Evolutionary conservation across 2,113 vertebrate species (phyloP), one percentile per base, ranked within the genome.

Genomic region (Tetrao urogallus): DNA sequence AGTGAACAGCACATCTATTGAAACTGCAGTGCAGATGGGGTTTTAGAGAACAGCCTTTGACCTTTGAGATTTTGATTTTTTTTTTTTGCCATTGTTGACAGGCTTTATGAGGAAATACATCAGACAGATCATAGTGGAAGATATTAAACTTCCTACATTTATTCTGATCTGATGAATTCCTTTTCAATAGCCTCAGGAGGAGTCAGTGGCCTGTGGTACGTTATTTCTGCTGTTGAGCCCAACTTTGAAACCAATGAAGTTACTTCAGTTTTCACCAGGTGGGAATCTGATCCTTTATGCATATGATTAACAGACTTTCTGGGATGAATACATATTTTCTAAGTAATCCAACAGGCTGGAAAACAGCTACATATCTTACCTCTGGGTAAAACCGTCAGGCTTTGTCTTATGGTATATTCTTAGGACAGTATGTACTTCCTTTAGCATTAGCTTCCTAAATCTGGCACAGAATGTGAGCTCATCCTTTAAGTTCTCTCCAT

Each of bases 101-200:
- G 81, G 27, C 40, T 85, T 92, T 85, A 73, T 88, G 87, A 89
- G 74, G 67, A 95, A 95, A 89, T 88, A 89, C 50, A 93, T 94
- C 89, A 91, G 58, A 95, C 0, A 0, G 74, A 93, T 87, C 6
- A 2, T 64, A 79, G 75, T 87, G 71, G 69, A 85, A 93, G 22
- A 63, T 77, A 93, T 80, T 91, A 80, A 95, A 67, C 82, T 91
- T 93, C 91, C 92, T 80, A 77, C 67, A 88, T 82, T 28, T 86
- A 91, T 95, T 89, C 67, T 74, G 75, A 85, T 82, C 78, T 76
- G 78, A 93, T 80, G 16, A 74, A 93, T 65, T 91, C 36, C 54
- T 87, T 92, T 89, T 89, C 94, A 93, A 47, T 74, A 76, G 64
- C 87, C 71, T 89, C 64, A 73, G 58, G 56, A 85, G 61, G 50